Percentiles rank a stretch among this genome's conserved stretches.
These are phyloP conservation scores for Anticlea derivata DNA, from an alignment of 2,888 invertebrate species.

Conservation along the genomic window DNA sequence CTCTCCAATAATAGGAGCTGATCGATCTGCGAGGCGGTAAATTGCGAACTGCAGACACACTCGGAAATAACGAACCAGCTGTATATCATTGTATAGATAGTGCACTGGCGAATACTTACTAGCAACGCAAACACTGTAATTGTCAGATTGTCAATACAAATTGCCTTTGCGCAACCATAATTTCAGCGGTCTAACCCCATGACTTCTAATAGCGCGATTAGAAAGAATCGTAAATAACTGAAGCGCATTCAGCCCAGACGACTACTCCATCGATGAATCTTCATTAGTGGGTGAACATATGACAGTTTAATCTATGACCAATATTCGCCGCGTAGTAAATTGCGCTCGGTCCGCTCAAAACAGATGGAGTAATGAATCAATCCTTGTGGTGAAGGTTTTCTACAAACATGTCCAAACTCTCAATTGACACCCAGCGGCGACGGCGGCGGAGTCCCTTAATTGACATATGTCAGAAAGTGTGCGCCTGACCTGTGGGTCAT, in stretches of 20 bases:
- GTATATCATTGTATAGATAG: conserved; percentile 56
- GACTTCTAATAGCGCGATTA: conserved; percentile 40
- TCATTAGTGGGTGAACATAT: conserved; percentile 53
- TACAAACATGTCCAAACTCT: conserved; percentile 80
- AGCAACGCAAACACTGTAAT: conserved; percentile 58
- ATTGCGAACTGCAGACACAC: conserved; percentile 72
- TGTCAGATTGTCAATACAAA: conserved; percentile 62
- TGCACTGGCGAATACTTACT: conserved; percentile 47
- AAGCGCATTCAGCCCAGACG: conserved; percentile 37
- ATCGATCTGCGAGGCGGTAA: conserved; percentile 75
- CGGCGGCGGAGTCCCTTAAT: conserved; percentile 66
- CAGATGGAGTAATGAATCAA: conserved; percentile 77
- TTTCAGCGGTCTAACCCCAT: conserved; percentile 35
- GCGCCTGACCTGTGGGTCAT: conserved; percentile 76
- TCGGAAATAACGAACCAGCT: conserved; percentile 72
- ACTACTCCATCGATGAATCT: conserved; percentile 48
- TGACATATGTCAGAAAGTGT: conserved; percentile 82
- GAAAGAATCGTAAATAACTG: conserved; percentile 42
- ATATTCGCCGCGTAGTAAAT: conserved; percentile 55
- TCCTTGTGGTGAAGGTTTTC: conserved; percentile 69
- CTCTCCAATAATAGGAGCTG: conserved; percentile 80
- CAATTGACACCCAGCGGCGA: conserved; percentile 73
- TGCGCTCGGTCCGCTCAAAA: conserved; percentile 46
- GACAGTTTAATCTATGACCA: conserved; percentile 45
- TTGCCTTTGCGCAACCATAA: conserved; percentile 43